Evolutionary conservation across 2,888 invertebrate species (phyloP).

Genomic region (Omphaloscelis lunosa): DNA sequence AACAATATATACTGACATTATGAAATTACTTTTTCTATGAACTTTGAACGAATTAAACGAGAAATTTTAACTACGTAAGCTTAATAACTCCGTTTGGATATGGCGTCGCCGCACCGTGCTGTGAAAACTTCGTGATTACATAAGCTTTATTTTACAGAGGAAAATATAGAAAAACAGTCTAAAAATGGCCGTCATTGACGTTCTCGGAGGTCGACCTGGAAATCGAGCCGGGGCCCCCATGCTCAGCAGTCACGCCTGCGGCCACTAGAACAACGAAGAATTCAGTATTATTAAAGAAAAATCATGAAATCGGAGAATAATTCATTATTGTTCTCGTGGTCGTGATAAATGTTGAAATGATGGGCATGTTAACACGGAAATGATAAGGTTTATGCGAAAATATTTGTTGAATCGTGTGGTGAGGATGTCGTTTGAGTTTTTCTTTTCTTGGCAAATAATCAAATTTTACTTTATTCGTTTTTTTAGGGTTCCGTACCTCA

Average conservation of each 20-base stretch:
- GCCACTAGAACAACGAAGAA: neutral
- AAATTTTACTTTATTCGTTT: neutral
- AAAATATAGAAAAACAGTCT: no score
- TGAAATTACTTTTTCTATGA: neutral
- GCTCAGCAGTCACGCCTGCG: neutral
- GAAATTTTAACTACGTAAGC: neutral
- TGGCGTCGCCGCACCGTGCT: neutral
- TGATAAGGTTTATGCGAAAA: neutral
- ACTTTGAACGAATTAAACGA: neutral
- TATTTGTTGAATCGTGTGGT: neutral
- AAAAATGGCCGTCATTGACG: no score
- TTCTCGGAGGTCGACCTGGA: no score
- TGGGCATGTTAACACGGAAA: slow-evolving; percentile 10
- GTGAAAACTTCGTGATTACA: neutral
- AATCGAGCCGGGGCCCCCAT: neutral
- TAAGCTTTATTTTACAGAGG: no score
- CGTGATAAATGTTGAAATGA: neutral
- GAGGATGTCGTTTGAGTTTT: neutral
- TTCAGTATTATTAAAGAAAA: neutral
- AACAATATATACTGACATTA: no score
- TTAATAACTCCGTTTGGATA: no score
- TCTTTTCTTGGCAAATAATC: neutral
- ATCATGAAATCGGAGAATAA: neutral
- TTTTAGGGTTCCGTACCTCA: no score
- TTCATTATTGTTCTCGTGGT: neutral